Evolutionary conservation across 1,140 invertebrate genomes (phyloP).

Genomic region (Ceratosolen fusciceps): DNA sequence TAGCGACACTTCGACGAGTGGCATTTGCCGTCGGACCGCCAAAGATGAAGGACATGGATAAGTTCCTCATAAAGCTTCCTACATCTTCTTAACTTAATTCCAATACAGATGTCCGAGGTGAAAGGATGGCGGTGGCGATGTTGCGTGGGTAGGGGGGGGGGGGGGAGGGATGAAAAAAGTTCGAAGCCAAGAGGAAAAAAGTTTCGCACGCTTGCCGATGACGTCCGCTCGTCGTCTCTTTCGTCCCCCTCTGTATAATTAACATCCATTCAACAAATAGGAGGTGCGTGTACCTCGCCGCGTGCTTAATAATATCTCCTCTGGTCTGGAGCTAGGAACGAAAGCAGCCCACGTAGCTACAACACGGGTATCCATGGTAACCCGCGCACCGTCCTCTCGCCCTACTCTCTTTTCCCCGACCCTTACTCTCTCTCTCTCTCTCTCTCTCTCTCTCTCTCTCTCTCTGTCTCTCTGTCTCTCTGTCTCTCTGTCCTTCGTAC

Average conservation of each 20-base stretch:
- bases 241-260: constrained; percentile 36
- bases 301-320: constrained; percentile 34
- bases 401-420: constrained; percentile 3
- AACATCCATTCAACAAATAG: constrained; percentile 49
- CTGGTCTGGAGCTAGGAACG: neutral
- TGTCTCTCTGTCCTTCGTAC: neutral
- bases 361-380: constrained; percentile 46
- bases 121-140: neutral
- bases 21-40: neutral
- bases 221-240: constrained; percentile 12
- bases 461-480: neutral
- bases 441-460: neutral
- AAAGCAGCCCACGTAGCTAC: constrained; percentile 9
- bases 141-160: neutral
- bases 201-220: constrained; percentile 26
- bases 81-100: constrained; percentile 41
- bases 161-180: neutral
- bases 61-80: constrained; percentile 35
- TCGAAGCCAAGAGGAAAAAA: constrained; percentile 14
- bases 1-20: neutral
- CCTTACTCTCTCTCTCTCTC: constrained; percentile 1
- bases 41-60: constrained; percentile 30
- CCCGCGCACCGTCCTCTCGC: neutral
- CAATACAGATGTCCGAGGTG: constrained; percentile 7
- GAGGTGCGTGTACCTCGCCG: constrained; percentile 25